Conservation (phyloP, 1,140 invertebrate genomes). For the Zaprionus lachaisei region DNA sequence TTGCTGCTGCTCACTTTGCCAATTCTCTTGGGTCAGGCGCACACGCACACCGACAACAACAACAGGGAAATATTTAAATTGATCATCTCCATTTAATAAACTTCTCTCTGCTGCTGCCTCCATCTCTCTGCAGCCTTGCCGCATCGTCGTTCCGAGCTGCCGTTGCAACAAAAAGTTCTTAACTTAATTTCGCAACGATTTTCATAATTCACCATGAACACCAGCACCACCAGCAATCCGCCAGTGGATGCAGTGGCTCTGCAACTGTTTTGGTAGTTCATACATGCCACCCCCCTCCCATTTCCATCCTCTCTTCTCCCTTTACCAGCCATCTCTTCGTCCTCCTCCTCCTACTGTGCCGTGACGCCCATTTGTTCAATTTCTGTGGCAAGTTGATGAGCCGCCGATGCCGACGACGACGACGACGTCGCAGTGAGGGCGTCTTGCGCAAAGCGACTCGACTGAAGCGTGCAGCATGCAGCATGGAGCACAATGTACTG, state of each 20-base stretch:
- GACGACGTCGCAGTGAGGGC: not conserved
- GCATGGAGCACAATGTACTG: not conserved
- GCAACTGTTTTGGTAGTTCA: slow-evolving; percentile 77
- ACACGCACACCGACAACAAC: slow-evolving; percentile 58
- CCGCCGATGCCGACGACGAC: slow-evolving; percentile 3
- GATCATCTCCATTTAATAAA: slow-evolving; percentile 84
- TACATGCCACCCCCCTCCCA: slow-evolving; percentile 26
- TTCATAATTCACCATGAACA: slow-evolving; percentile 84
- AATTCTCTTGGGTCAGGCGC: slow-evolving; percentile 55
- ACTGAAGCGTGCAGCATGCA: not conserved
- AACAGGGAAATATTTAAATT: slow-evolving; percentile 80
- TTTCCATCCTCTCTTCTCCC: not conserved
- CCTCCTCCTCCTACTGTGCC: slow-evolving; percentile 20
- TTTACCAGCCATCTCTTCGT: no score
- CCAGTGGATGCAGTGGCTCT: slow-evolving; percentile 28
- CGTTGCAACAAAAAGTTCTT: slow-evolving; percentile 47
- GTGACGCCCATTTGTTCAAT: slow-evolving; percentile 75
- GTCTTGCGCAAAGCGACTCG: slow-evolving; percentile 1
- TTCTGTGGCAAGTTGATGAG: slow-evolving; percentile 44
- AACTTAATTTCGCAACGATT: slow-evolving; percentile 84
- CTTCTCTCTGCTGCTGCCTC: slow-evolving; percentile 29
- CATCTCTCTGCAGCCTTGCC: slow-evolving; percentile 1
- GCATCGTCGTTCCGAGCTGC: slow-evolving; percentile 44
- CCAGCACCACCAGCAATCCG: slow-evolving; percentile 16
- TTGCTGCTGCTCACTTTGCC: not conserved